These are phyloP conservation scores for Peromyscus eremicus DNA, from an alignment of 2,797 vertebrate genomes.

Conservation along the genomic window DNA sequence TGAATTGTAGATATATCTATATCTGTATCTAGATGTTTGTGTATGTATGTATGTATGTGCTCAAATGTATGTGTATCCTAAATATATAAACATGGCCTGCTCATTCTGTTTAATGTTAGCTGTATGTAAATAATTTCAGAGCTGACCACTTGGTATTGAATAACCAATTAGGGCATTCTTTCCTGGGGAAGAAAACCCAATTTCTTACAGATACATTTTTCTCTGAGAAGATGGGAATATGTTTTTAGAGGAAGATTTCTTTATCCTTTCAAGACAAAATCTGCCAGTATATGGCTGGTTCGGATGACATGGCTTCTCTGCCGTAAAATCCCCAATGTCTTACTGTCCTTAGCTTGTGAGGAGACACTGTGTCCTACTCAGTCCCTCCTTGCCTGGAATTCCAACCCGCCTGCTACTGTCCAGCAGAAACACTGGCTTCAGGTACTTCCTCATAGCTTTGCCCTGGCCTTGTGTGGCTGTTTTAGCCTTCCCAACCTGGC, in stretches of 20 bases:
- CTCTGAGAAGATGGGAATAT: slow-evolving; percentile 24
- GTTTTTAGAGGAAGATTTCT: slow-evolving; percentile 37
- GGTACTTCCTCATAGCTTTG: background rate
- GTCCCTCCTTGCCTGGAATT: background rate
- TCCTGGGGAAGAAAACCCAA: background rate
- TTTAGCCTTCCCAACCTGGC: background rate
- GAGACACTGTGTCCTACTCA: background rate
- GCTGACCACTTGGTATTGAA: background rate
- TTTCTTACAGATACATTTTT: background rate
- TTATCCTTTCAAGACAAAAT: slow-evolving; percentile 42
- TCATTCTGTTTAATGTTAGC: background rate
- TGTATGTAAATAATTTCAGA: background rate
- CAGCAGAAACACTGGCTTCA: background rate
- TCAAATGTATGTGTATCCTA: background rate
- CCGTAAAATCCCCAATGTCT: background rate
- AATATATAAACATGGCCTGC: background rate
- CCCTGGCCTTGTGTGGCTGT: background rate
- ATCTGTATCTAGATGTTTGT: background rate
- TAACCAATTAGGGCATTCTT: background rate
- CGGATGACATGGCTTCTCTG: background rate
- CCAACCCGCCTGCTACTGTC: background rate
- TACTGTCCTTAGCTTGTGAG: background rate
- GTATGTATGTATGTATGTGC: too few relatives aligned
- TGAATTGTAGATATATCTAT: background rate
- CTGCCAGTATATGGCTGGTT: background rate